Percentiles rank a stretch among this genome's conserved stretches.
These are phyloP conservation scores for Triplophysa bombifrons DNA, from an alignment of 2,797 vertebrate genomes.

Conservation along the genomic window DNA sequence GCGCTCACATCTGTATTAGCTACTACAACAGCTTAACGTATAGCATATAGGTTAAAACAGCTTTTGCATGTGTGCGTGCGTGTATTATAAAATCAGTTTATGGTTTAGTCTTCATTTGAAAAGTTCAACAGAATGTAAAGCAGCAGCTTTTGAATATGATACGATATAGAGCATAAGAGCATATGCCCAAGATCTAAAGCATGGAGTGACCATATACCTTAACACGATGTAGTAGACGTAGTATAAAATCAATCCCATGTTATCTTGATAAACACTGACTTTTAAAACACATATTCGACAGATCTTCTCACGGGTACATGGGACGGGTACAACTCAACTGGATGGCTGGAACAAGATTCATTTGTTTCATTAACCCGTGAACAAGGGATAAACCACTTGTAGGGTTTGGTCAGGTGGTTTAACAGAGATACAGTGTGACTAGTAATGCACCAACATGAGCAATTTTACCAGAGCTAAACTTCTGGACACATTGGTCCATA, in stretches of 20 bases:
- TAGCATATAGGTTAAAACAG: no score
- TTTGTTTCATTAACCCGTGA: slow-evolving; percentile 51
- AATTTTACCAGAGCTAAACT: background rate
- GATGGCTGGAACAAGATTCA: slow-evolving; percentile 64
- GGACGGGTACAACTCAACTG: slow-evolving; percentile 20
- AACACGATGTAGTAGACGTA: background rate
- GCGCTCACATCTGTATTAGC: no score
- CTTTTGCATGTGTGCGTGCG: no score
- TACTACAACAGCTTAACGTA: no score
- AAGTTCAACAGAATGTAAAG: no score
- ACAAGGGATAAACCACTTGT: slow-evolving; percentile 11
- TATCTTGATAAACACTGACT: slow-evolving; percentile 60
- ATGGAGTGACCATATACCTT: no score
- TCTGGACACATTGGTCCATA: background rate
- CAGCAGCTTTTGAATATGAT: no score
- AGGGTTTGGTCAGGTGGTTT: slow-evolving; percentile 10
- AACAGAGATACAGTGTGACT: background rate
- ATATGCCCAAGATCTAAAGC: no score
- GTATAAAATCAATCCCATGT: background rate
- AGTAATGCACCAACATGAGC: background rate
- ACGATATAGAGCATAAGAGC: no score
- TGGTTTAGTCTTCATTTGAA: no score
- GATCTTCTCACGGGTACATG: slow-evolving; percentile 34
- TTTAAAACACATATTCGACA: slow-evolving; percentile 59
- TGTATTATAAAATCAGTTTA: no score